phyloP scores from a whole-genome alignment of 1,140 invertebrate species.

The Acyrthosiphon pisum region DNA sequence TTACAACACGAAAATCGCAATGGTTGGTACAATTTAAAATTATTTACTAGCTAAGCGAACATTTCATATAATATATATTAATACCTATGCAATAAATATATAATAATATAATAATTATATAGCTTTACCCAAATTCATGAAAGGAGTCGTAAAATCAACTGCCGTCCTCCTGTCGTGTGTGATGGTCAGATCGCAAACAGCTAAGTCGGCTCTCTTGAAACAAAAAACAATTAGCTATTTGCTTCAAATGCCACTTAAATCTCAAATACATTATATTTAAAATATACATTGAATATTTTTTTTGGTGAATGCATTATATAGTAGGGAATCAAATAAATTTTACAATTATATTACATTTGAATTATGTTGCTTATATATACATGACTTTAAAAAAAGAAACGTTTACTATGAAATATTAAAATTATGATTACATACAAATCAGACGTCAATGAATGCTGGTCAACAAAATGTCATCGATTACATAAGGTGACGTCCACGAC shows the following conservation, averaged over 20 bases:
- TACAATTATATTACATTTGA: background rate
- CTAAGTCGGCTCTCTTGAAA: conserved; percentile 87
- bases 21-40: background rate
- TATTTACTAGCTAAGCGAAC: background rate
- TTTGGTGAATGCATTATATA: background rate
- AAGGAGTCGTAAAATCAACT: conserved; percentile 90
- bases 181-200: conserved; percentile 91
- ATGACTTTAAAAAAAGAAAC: no score
- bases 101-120: background rate
- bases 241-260: background rate
- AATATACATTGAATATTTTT: background rate
- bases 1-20: background rate
- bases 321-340: background rate
- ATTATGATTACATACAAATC: no score
- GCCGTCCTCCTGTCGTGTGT: conserved; percentile 82
- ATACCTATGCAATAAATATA: no score
- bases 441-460: no score
- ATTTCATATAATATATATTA: background rate
- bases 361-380: no score
- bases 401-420: no score
- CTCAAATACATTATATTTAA: background rate
- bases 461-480: no score
- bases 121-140: conserved; percentile 73
- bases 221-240: background rate
- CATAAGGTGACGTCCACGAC: no score